Base-by-base conservation (phyloP, 2,888 invertebrate species). In the Phortica okadai region DNA sequence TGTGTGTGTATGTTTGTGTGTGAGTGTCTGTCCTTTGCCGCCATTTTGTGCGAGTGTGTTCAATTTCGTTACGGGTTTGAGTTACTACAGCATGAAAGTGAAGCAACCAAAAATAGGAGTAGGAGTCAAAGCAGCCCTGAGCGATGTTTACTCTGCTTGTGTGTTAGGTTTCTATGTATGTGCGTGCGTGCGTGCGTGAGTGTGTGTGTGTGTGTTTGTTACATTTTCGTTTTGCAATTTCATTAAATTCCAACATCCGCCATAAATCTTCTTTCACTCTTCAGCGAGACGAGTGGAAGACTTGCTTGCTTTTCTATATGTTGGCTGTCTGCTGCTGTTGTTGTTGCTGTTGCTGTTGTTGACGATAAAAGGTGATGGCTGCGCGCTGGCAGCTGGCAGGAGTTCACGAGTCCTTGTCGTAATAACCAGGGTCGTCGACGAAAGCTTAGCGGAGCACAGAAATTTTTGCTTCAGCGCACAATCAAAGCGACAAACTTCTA, bases 241-340 rank as follows among this genome's bases (percentile, higher is more conserved):
- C 90, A 90, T 90, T 90, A 91, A 91, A 91, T 91, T 91, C 91
- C 91, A 91, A 89, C 91, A 91, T 91, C 90, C 91, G 90, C 91
- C 89, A 91, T 91, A 91, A 91, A 91, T 91, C 91, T 91, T 91
- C 91, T 91, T 88, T 86, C 89, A 88, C 89, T 86, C 89, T 88
- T 86, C 88, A 88, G 85, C 88, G 33, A 33, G 33, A 33, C 33
- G 33, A 33, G 33, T 33, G 33, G 33, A 33, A 21, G 21, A 62
- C 62, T 33, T 33, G 54, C 11, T 54, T 54, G 54, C 54, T 54
- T 54, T 10, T n/a, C n/a, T 54, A 33, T 33, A 33, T 33, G 33
- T 33, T 33, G 2, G 33, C 33, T 14, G 50, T 50, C 50, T 50
- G 14, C 50, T 50, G 8, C 6, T 11, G 50, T 14, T 50, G 50